Evolutionary conservation across 2,888 invertebrate genomes (phyloP).

Genomic region (Odiellus spinosus): DNA sequence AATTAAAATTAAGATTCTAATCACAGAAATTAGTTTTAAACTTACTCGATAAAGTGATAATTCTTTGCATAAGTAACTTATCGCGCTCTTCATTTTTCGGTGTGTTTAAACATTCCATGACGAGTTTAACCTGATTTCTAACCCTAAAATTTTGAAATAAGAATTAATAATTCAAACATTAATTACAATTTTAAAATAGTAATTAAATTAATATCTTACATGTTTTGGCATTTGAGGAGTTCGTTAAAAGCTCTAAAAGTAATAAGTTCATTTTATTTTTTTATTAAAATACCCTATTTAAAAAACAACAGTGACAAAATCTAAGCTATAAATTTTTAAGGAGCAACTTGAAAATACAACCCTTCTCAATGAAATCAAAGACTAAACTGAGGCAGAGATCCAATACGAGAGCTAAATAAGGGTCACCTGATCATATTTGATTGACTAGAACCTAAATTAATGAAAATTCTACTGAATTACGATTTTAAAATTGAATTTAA

Average conservation of each 20-base stretch:
- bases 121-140: conserved; percentile 49
- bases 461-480: too few relatives aligned
- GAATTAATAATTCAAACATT: neutral
- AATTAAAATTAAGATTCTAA: neutral
- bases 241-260: conserved; percentile 56
- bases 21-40: neutral
- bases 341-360: too few relatives aligned
- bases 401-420: too few relatives aligned
- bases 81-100: conserved; percentile 29
- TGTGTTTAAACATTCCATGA: conserved; percentile 66
- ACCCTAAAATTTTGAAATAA: conserved; percentile 22
- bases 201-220: conserved; percentile 11
- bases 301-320: too few relatives aligned
- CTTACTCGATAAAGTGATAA: conserved; percentile 23
- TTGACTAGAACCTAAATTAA: too few relatives aligned
- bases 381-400: too few relatives aligned
- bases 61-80: conserved; percentile 20
- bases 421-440: too few relatives aligned
- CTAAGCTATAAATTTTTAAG: too few relatives aligned
- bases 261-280: too few relatives aligned
- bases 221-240: conserved; percentile 48
- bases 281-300: too few relatives aligned
- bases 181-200: neutral
- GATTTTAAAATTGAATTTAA: too few relatives aligned
- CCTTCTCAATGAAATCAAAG: too few relatives aligned